Conservation (phyloP, 2,113 vertebrate species). For the Gallinago undulata region DNA sequence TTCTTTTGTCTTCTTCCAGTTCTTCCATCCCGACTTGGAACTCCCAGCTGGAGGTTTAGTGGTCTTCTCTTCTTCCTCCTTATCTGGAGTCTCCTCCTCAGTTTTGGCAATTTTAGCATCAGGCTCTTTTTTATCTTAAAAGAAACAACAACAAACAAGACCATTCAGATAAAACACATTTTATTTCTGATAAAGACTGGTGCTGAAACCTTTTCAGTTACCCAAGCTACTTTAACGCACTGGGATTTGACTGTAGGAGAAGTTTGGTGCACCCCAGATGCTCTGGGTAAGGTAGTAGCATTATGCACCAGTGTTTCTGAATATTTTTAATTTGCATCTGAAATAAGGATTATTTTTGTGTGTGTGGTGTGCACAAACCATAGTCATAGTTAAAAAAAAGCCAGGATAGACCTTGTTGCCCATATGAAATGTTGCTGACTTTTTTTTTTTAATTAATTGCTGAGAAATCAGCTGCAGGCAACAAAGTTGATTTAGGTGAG, state of each 20-base stretch:
- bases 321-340: background rate
- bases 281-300: background rate
- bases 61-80: slow-evolving; percentile 41
- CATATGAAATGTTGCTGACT: background rate
- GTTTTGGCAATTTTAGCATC: slow-evolving; percentile 62
- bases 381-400: background rate
- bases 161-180: background rate
- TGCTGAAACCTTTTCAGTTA: background rate
- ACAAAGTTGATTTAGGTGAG: background rate
- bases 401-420: background rate
- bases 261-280: background rate
- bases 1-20: slow-evolving; percentile 28
- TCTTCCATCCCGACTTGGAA: slow-evolving; percentile 45
- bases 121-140: slow-evolving; percentile 62
- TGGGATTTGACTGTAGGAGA: background rate
- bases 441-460: background rate
- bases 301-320: background rate
- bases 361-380: background rate
- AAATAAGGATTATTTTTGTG: background rate
- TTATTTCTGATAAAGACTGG: background rate
- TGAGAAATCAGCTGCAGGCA: background rate
- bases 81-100: background rate
- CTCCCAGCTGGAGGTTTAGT: background rate
- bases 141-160: background rate
- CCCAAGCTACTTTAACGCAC: background rate